Conservation (phyloP, 1,140 invertebrate genomes). For the Panulirus ornatus region DNA sequence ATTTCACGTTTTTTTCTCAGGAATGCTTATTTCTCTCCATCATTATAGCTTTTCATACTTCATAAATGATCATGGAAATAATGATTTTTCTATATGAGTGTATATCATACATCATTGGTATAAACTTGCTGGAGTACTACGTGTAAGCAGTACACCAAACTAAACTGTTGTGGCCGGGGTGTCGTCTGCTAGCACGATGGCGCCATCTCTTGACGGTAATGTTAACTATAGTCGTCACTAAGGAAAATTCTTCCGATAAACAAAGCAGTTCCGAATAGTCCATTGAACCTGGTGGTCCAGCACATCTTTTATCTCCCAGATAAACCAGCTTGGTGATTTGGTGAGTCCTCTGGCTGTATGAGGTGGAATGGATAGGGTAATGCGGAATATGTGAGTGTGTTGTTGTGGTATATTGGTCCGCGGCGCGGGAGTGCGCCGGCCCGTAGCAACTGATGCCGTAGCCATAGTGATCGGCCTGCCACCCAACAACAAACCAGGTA, state of each 20-base stretch:
- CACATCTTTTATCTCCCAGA: not conserved
- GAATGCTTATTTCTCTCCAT: no score
- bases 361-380: not conserved
- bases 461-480: conserved; percentile 59
- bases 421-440: conserved; percentile 51
- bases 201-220: conserved; percentile 48
- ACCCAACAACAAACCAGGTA: conserved; percentile 57
- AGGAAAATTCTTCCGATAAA: conserved; percentile 70
- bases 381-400: not conserved
- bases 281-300: not conserved
- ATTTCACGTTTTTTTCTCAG: no score
- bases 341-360: not conserved
- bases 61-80: no score
- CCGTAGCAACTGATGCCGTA: conserved; percentile 68
- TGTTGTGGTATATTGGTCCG: conserved; percentile 26
- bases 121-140: not conserved
- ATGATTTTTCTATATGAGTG: no score
- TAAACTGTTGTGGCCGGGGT: not conserved
- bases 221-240: conserved; percentile 43
- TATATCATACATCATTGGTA: not conserved
- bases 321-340: not conserved
- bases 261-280: conserved; percentile 32
- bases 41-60: no score
- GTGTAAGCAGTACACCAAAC: not conserved
- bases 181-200: conserved; percentile 20